Evolutionary conservation across 2,113 vertebrate genomes (phyloP).

Genomic region (Odocoileus hemionus): DNA sequence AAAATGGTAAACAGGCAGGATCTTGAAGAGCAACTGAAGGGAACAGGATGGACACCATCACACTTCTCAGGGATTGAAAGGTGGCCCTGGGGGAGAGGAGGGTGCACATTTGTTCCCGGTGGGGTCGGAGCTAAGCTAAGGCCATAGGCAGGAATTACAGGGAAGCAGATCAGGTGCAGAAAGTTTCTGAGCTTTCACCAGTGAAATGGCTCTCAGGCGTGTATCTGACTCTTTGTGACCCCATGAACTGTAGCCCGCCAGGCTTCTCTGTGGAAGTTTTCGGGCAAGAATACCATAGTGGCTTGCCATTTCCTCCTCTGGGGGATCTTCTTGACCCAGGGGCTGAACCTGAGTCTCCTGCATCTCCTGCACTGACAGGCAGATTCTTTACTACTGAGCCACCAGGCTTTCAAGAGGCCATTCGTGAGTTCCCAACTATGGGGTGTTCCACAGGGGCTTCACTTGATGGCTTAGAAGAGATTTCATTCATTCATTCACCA

Average conservation of each 20-base stretch:
- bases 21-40: background rate
- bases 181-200: background rate
- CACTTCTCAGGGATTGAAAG: background rate
- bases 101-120: background rate
- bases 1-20: background rate
- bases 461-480: background rate
- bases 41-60: background rate
- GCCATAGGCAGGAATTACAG: background rate
- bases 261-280: background rate
- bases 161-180: background rate
- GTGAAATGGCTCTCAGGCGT: background rate
- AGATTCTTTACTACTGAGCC: background rate
- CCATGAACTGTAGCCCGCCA: accelerated
- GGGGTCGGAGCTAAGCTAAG: background rate
- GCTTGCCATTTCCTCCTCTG: background rate
- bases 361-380: background rate
- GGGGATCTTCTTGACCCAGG: background rate
- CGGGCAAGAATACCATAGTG: accelerated
- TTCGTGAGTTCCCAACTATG: accelerated
- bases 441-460: background rate
- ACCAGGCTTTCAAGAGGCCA: background rate
- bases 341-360: background rate
- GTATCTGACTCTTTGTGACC: background rate
- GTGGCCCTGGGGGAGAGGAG: background rate
- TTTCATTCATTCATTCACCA: background rate